A percentile compares a stretch with the other conserved stretches of the same genome.
phyloP scores from a whole-genome alignment of 2,888 invertebrate species.

The Erynnis tages region DNA sequence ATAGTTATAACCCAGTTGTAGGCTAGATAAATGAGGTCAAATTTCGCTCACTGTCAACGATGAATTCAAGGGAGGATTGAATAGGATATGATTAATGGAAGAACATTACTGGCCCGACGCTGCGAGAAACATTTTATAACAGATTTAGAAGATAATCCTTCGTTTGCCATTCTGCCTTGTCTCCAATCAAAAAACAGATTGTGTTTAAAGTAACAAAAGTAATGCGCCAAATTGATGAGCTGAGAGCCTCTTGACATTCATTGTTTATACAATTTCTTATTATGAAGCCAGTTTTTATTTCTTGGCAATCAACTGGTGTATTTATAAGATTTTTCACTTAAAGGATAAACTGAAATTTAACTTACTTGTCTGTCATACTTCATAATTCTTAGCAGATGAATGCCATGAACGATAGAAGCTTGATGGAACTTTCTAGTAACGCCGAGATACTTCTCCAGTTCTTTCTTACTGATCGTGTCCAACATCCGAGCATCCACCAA shows the following conservation, averaged over 20 bases:
- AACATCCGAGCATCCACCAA: conserved; percentile 96
- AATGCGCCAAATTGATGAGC: conserved; percentile 11
- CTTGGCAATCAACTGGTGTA: not conserved
- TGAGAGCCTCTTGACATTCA: not conserved
- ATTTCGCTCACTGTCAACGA: conserved; percentile 44
- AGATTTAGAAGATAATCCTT: conserved; percentile 55
- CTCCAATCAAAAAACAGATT: conserved; percentile 45
- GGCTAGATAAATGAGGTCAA: conserved; percentile 49
- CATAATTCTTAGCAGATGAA: conserved; percentile 94
- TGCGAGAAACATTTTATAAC: conserved; percentile 53
- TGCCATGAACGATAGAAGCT: conserved; percentile 95
- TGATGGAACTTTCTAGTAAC: conserved; percentile 97
- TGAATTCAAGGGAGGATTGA: conserved; percentile 39
- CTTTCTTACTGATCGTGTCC: conserved; percentile 95
- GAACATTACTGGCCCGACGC: conserved; percentile 49
- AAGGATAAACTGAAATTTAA: conserved; percentile 4
- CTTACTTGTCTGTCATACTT: conserved; percentile 94
- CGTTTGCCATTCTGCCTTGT: conserved; percentile 53
- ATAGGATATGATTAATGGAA: conserved; percentile 61
- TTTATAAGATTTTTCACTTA: too few species aligned
- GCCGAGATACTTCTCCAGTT: conserved; percentile 95
- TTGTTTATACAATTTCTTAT: conserved; percentile 5
- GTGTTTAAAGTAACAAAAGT: conserved; percentile 34
- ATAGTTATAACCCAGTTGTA: conserved; percentile 39
- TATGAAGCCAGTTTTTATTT: not conserved